Evolutionary conservation across 2,888 invertebrate species (phyloP).

Genomic region (Acanthosoma haemorrhoidale): DNA sequence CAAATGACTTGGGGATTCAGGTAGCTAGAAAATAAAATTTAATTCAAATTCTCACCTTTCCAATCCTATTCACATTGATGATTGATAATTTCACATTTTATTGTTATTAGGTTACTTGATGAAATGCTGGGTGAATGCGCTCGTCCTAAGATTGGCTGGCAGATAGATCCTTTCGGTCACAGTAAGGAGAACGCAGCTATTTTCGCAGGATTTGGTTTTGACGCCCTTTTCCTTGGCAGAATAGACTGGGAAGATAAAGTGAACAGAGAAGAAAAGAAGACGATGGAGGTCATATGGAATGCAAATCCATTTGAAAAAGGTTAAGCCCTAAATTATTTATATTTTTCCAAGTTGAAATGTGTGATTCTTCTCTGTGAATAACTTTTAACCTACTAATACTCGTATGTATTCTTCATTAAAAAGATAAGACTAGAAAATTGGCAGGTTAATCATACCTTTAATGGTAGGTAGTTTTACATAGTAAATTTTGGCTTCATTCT

Average conservation of each 20-base stretch:
- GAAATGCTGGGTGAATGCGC: slow-evolving; percentile 69
- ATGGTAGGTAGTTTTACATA: too few relatives aligned
- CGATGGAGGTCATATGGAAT: slow-evolving; percentile 65
- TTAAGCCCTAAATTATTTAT: neutral
- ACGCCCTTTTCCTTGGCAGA: slow-evolving; percentile 65
- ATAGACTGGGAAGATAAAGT: slow-evolving; percentile 62
- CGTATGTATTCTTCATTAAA: too few relatives aligned
- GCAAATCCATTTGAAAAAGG: slow-evolving; percentile 11
- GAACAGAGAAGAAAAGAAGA: slow-evolving; percentile 53
- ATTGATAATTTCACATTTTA: neutral
- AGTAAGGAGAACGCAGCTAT: slow-evolving; percentile 62
- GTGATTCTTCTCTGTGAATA: neutral
- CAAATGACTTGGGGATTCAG: slow-evolving; percentile 64
- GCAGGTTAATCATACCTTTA: too few relatives aligned
- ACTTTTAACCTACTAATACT: too few relatives aligned
- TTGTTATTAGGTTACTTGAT: slow-evolving; percentile 53
- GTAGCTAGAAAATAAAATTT: too few relatives aligned
- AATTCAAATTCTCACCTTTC: too few relatives aligned
- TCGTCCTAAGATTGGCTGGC: slow-evolving; percentile 72
- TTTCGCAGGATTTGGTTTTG: slow-evolving; percentile 62
- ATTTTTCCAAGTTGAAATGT: neutral
- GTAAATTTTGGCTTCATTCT: too few relatives aligned
- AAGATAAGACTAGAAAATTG: too few relatives aligned
- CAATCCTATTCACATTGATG: too few relatives aligned
- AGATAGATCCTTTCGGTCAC: slow-evolving; percentile 86